Percentiles rank a stretch among this genome's conserved stretches.
phyloP scores from a whole-genome alignment of 2,888 invertebrate species.

The Pseudanteris insignis region DNA sequence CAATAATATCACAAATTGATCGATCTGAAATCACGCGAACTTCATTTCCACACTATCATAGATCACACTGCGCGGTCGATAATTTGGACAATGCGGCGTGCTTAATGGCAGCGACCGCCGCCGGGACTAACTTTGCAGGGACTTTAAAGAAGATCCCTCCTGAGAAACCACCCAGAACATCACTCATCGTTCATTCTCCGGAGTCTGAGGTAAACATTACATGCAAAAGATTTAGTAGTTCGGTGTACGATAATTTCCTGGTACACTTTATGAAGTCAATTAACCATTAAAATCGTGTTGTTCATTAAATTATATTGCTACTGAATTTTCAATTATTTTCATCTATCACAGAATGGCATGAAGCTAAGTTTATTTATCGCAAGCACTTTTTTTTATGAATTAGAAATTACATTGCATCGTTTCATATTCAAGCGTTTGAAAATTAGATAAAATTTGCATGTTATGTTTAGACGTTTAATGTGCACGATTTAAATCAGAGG shows the following conservation, averaged over 20 bases:
- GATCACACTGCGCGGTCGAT: conserved; percentile 54
- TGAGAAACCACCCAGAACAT: conserved; percentile 64
- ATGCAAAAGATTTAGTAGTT: conserved; percentile 17
- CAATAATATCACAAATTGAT: conserved; percentile 59
- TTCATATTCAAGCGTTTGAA: too few relatives aligned
- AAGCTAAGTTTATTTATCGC: too few relatives aligned
- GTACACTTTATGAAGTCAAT: too few relatives aligned
- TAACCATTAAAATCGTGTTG: too few relatives aligned
- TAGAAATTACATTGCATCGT: too few relatives aligned
- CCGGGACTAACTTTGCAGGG: conserved; percentile 54
- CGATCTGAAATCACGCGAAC: conserved; percentile 55
- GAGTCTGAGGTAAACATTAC: conserved; percentile 60
- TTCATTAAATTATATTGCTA: too few relatives aligned
- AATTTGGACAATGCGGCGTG: conserved; percentile 49
- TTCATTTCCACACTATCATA: conserved; percentile 57
- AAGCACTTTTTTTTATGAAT: too few relatives aligned
- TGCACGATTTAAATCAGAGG: too few relatives aligned
- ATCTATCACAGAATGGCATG: background rate
- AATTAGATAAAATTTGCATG: too few relatives aligned
- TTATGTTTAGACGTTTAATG: too few relatives aligned
- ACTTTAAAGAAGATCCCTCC: conserved; percentile 64
- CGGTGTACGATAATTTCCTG: too few relatives aligned
- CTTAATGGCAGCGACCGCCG: conserved; percentile 37
- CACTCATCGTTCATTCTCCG: conserved; percentile 62
- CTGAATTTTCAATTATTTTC: too few relatives aligned